Base-by-base conservation (phyloP, 2,888 invertebrate species). In the Julus scanicus region DNA sequence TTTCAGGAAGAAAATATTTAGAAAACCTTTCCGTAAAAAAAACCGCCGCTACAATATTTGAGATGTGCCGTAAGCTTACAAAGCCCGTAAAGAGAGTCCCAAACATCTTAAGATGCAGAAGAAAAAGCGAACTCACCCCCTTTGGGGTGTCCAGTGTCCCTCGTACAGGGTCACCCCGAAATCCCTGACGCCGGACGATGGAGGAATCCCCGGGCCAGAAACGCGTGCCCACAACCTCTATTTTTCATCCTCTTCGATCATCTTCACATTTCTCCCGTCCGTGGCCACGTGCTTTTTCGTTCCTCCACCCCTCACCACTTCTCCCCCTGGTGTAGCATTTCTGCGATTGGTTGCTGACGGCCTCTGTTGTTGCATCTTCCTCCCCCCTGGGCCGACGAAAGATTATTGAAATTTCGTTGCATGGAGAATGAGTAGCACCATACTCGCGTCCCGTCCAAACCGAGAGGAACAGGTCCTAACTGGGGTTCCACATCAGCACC, bases 321-420 rank as follows among this genome's bases (percentile, higher is more conserved):
- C 84, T 17, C 40, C 84, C 20, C 84, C 20, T 13, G 84, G 11
- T 84, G 29, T 15, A 40, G 84, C 39, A 40, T 57, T 57, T 57
- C 57, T 84, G 84, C 37, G 2, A 40, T 37, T 40, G 84, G 84
- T 84, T 15, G 83, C n/a, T 20, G n/a, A 20, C 13, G 17, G 17
- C 17, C 17, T 57, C 57, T 17, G 15, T 17, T 20, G 84, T 40
- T 84, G 84, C 84, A 37, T 84, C 84, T 40, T 57, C 57, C 57
- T 57, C 57, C 57, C 44, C 57, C 40, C 84, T 40, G 84, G 40
- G 40, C 84, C 37, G 84, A 84, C 84, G 84, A 84, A 84, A 84
- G 84, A 84, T 84, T 84, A 84, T 84, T 84, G 84, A 84, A 39
- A 84, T 84, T 84, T 84, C n/a, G 84, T 4, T 17, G 57, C 39